Percentiles rank a stretch among this genome's conserved stretches.
Evolutionary conservation across 2,113 vertebrate genomes (phyloP).

Genomic region (Thamnaconus septentrionalis): DNA sequence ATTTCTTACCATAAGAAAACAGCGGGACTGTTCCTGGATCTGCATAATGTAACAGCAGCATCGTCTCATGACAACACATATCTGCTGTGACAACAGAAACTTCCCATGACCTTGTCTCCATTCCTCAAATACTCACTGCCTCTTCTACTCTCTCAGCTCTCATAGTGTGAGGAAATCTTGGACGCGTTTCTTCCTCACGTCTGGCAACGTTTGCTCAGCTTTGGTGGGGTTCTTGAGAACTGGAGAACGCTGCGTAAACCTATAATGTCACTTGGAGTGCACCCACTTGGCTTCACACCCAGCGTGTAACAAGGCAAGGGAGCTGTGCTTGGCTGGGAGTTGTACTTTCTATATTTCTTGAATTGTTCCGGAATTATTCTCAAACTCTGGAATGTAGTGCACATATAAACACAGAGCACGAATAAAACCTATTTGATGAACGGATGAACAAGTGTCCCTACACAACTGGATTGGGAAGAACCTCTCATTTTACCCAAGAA

Average conservation of each 20-base stretch:
- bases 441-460: too few relatives aligned
- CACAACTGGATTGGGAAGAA: too few relatives aligned
- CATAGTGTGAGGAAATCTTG: slow-evolving; percentile 14
- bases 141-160: slow-evolving; percentile 21
- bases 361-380: background rate
- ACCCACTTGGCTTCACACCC: slow-evolving; percentile 31
- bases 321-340: slow-evolving; percentile 6
- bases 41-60: slow-evolving; percentile 51
- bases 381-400: background rate
- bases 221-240: slow-evolving; percentile 46
- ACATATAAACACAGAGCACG: background rate
- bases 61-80: slow-evolving; percentile 39
- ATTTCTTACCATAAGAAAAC: too few relatives aligned
- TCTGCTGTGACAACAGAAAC: slow-evolving; percentile 47
- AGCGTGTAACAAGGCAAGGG: slow-evolving; percentile 23
- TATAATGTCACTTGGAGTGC: slow-evolving; percentile 40
- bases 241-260: slow-evolving; percentile 40
- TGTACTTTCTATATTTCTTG: background rate
- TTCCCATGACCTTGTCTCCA: slow-evolving; percentile 61
- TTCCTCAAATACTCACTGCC: slow-evolving; percentile 44
- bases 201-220: slow-evolving; percentile 37
- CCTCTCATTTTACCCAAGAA: too few relatives aligned
- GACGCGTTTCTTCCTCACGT: slow-evolving; percentile 11
- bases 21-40: slow-evolving; percentile 21
- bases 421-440: background rate